Base-by-base conservation (phyloP, 1,140 invertebrate genomes). In the Leptoteleia sp. region DNA sequence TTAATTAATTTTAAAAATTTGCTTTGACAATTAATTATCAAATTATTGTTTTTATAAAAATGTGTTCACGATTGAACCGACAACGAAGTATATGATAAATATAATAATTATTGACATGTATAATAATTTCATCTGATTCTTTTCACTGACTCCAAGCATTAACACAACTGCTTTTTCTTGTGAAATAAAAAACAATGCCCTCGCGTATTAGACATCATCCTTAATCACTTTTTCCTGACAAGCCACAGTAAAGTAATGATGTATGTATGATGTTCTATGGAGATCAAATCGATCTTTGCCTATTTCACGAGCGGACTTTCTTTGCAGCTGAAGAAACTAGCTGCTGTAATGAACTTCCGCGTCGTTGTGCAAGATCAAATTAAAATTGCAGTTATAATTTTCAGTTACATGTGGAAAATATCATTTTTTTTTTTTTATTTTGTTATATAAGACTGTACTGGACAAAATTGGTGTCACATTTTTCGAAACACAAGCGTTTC, bases 331-430 rank as follows among this genome's bases (percentile, higher is more conserved):
- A 71, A 61, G 37, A 71, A 71, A 61, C 45, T 33, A 45, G 55
- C 47, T 40, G 33, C 27, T 61, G 38, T 52, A 59, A 71, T 71
- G 37, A 50, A 71, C 43, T 71, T 71, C 67, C 67, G 67, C 37
- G 15, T 71, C 15, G 45, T 71, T 71, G 67, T 57, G 67, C 38
- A 71, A 71, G 59, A 71, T 71, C 55, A 71, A 71, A 61, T 71
- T 52, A 47, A 13, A 61, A 48, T 52, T 71, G 55, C 37, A 37
- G 67, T 52, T 61, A 45, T 61, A 61, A 71, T 71, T 52, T 37
- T 59, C 11, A 70, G 33, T 43, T 52, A 38, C 67, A 61, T 45
- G 52, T 61, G 37, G 25, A 42, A 71, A 71, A 50, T 22, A 35
- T 11, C 9, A 42, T 52, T 71, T n/a, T n/a, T n/a, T n/a, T n/a